Evolutionary conservation across 2,113 vertebrate species (phyloP), one percentile per base, ranked within the genome.

Genomic region (Strix uralensis): DNA sequence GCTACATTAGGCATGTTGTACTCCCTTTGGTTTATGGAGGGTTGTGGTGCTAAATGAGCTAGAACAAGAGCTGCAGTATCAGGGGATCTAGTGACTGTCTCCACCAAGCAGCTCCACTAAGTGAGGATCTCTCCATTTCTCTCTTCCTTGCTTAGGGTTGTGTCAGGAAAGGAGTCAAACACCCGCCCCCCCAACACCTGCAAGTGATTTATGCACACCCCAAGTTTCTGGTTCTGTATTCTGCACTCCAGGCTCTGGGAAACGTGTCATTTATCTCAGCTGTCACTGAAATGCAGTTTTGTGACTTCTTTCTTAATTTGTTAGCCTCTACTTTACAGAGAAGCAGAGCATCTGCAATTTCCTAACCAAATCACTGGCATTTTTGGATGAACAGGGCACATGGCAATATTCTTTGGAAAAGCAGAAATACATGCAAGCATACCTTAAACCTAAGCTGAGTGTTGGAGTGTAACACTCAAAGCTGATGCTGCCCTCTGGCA

Each of bases 1-100:
- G 94, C 93, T 96, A 95, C 97, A 97, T 98, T 97, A 98, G 95
- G 88, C 96, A 88, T 81, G 57, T 91, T 93, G 96, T 83, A 88
- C 93, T 98, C 96, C 96, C 95, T 88, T 96, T 86, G 96, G 90
- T 96, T 97, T 96, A 91, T 88, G 92, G 87, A 95, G 91, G 87
- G 90, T 40, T 91, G 92, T 88, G 96, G 92, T 84, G 96, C 95
- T 96, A 97, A 97, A 97, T 96, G 96, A 96, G 96, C 91, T 92
- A 84, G 96, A 97, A 97, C 93, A 90, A 81, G 93, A 96, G 90
- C 95, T 67, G 96, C 34, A 70, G 81, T 80, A 14, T 58, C 97
- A 38, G 92, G 97, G 97, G 95, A 97, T 71, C 67, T 34, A 29
- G 91, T 58, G 75, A 52, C 95, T 77, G 46, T 69, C 95, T 96